Conservation (phyloP, 2,888 invertebrate species). For the Merodon equestris region DNA sequence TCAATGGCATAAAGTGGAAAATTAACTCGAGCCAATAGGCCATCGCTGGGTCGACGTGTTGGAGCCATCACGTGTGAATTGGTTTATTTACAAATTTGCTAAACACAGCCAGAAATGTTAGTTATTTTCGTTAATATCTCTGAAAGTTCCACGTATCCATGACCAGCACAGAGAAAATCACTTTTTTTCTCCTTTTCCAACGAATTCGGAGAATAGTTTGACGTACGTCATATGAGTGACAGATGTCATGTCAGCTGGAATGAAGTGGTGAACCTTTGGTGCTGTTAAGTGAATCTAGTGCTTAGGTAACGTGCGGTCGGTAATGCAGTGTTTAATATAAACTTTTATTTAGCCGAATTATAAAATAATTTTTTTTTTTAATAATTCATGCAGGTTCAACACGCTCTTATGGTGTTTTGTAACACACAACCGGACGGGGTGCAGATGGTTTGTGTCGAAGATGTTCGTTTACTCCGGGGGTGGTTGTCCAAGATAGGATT, state of each 20-base stretch:
- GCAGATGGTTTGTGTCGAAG: no score
- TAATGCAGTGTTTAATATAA: neutral
- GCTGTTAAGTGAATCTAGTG: neutral
- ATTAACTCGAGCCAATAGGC: conserved; percentile 91
- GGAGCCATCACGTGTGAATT: conserved; percentile 80
- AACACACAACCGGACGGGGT: no score
- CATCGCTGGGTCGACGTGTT: conserved; percentile 82
- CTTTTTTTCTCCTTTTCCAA: conserved; percentile 13
- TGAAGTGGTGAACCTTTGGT: neutral
- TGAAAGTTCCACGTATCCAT: conserved; percentile 73
- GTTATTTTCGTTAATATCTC: conserved; percentile 58
- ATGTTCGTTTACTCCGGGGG: no score
- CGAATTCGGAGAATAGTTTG: conserved; percentile 15
- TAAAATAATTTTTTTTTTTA: no score
- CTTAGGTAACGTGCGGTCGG: neutral
- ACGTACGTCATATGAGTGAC: conserved; percentile 32
- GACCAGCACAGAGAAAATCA: conserved; percentile 49
- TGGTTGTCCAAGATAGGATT: no score
- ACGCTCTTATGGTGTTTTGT: no score
- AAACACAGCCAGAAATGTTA: conserved; percentile 47
- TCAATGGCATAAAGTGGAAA: conserved; percentile 95
- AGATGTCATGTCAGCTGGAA: conserved; percentile 10
- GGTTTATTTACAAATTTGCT: conserved; percentile 30
- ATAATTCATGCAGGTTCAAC: no score
- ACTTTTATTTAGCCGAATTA: no score